Evolutionary conservation across 2,888 invertebrate genomes (phyloP).

Genomic region (Hyppa rectilinea): DNA sequence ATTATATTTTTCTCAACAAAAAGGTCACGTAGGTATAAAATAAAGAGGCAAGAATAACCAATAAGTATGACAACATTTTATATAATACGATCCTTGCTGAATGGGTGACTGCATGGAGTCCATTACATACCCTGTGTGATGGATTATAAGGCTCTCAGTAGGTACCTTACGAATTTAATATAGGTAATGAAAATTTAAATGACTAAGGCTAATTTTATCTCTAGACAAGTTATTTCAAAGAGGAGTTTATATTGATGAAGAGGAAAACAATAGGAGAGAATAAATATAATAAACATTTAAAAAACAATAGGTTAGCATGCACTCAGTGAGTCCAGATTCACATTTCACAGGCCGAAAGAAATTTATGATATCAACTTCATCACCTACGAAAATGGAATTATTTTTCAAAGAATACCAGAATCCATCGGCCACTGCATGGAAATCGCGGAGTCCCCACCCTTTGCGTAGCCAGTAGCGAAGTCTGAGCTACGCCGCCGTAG

Average conservation of each 20-base stretch:
- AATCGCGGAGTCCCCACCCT: neutral
- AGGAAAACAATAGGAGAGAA: neutral
- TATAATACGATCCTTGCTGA: too few relatives aligned
- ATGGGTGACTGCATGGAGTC: too few relatives aligned
- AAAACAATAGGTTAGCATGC: neutral
- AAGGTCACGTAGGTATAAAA: too few relatives aligned
- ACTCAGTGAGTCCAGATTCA: neutral
- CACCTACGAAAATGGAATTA: neutral
- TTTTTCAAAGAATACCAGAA: neutral
- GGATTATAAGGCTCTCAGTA: neutral
- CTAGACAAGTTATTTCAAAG: neutral
- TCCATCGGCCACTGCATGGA: neutral
- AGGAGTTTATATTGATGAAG: neutral
- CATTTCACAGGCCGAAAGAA: neutral
- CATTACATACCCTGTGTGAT: neutral
- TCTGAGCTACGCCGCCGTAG: constrained; percentile 23
- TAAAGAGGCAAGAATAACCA: neutral
- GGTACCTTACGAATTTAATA: neutral
- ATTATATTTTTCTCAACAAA: too few relatives aligned
- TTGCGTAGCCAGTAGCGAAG: neutral
- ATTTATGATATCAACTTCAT: neutral
- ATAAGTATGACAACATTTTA: too few relatives aligned
- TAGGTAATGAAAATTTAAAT: neutral
- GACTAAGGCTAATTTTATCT: neutral
- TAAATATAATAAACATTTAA: neutral